These are phyloP conservation scores for Thunnus thynnus DNA, from an alignment of 2,113 vertebrate genomes.

Conservation along the genomic window DNA sequence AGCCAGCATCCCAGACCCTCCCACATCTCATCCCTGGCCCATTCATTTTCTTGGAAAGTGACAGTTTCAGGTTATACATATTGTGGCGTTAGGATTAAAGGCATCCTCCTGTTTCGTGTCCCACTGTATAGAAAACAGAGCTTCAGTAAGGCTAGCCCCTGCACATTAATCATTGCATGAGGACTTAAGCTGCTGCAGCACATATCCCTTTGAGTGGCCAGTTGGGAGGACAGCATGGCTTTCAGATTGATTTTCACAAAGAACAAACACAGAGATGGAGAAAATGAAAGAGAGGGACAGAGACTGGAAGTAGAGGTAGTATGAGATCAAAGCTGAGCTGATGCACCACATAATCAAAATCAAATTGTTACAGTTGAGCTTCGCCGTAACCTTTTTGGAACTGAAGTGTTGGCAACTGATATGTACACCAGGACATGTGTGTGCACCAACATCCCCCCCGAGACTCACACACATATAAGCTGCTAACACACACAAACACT, in stretches of 20 bases:
- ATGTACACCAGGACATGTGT: constrained; percentile 1
- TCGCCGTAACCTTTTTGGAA: constrained; percentile 23
- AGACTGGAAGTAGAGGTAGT: constrained; percentile 48
- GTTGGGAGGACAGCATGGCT: constrained; percentile 62
- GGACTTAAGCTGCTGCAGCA: constrained; percentile 59
- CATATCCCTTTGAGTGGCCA: constrained; percentile 54
- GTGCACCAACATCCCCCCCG: neutral
- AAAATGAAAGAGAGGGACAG: constrained; percentile 26
- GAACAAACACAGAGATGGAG: constrained; percentile 56
- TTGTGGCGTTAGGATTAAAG: constrained; percentile 68
- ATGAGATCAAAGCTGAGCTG: constrained; percentile 45
- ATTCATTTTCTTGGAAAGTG: constrained; percentile 75
- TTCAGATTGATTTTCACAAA: constrained; percentile 71
- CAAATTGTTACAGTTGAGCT: constrained; percentile 49
- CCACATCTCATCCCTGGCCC: constrained; percentile 37
- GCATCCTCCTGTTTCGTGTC: constrained; percentile 56
- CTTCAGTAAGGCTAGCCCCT: constrained; percentile 52
- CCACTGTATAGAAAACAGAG: constrained; percentile 59
- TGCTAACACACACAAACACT: constrained; percentile 11
- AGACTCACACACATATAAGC: neutral
- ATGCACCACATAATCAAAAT: constrained; percentile 37
- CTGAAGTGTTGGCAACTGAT: constrained; percentile 11
- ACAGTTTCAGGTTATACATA: constrained; percentile 82
- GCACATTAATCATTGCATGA: constrained; percentile 75
- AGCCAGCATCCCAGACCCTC: constrained; percentile 42